A percentile compares a stretch with the other conserved stretches of the same genome.
These are phyloP conservation scores for Leptinotarsa juncta DNA, from an alignment of 2,888 invertebrate genomes.

Conservation along the genomic window DNA sequence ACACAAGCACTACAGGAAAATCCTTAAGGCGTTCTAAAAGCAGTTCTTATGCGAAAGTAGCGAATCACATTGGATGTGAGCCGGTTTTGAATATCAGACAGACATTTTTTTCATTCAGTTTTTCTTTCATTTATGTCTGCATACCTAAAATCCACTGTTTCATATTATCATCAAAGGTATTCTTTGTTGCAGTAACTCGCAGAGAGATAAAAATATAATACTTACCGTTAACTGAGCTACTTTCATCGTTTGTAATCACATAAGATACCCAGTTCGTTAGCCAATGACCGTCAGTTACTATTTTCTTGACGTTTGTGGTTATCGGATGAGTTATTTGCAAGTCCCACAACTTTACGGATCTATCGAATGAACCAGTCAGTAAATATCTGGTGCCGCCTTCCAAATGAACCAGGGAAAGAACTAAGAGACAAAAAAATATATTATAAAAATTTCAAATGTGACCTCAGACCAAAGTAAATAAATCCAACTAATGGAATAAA, in stretches of 20 bases:
- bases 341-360: conserved; percentile 78
- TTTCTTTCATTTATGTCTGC: no score
- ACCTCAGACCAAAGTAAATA: neutral
- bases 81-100: no score
- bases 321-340: conserved; percentile 65
- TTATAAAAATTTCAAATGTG: neutral
- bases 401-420: conserved; percentile 64
- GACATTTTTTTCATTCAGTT: no score
- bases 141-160: no score
- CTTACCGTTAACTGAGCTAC: conserved; percentile 57
- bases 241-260: conserved; percentile 65
- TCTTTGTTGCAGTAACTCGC: no score
- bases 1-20: no score
- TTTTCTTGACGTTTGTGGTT: conserved; percentile 61
- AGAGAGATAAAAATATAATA: neutral
- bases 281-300: conserved; percentile 68
- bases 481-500: neutral
- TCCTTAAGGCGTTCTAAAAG: no score
- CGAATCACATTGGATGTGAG: no score
- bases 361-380: conserved; percentile 75
- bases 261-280: conserved; percentile 68
- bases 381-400: conserved; percentile 73
- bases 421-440: conserved; percentile 51
- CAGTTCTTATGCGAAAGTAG: no score
- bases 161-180: no score